Percentiles rank a stretch among this genome's conserved stretches.
Evolutionary conservation across 2,888 invertebrate genomes (phyloP).

Genomic region (Melipona beecheii): DNA sequence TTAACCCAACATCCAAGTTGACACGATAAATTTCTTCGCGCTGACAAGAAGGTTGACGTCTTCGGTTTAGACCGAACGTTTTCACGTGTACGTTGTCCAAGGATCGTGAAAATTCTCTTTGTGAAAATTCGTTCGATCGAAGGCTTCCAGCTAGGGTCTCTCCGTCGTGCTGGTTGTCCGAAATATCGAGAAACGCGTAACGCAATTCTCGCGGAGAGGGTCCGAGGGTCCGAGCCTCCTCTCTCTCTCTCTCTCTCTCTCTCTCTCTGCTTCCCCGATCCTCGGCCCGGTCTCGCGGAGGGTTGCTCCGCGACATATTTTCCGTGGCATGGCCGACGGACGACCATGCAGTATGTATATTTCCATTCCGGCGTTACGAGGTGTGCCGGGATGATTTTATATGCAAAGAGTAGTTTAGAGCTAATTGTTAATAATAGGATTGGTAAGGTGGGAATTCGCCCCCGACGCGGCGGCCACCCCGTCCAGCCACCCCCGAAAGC

Average conservation of each 20-base stretch:
- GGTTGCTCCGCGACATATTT: conserved; percentile 74
- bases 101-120: too few species aligned
- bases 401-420: conserved; percentile 84
- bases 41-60: too few species aligned
- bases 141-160: not conserved
- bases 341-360: conserved; percentile 84
- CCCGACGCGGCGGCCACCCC: conserved; percentile 59
- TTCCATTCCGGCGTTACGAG: conserved; percentile 83
- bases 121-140: too few species aligned
- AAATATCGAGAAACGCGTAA: conserved; percentile 11
- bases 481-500: conserved; percentile 56
- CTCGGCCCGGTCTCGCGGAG: conserved; percentile 18
- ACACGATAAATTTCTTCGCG: too few species aligned
- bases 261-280: conserved; percentile 7
- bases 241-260: not conserved
- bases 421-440: conserved; percentile 85
- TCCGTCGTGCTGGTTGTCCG: not conserved
- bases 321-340: conserved; percentile 75
- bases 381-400: conserved; percentile 80
- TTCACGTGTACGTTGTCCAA: too few species aligned
- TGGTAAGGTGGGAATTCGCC: conserved; percentile 84
- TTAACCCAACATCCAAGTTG: too few species aligned
- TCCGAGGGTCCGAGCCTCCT: not conserved
- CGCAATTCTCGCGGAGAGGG: not conserved
- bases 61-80: too few species aligned